phyloP scores from a whole-genome alignment of 1,140 invertebrate genomes.

The Drosophila virilis region DNA sequence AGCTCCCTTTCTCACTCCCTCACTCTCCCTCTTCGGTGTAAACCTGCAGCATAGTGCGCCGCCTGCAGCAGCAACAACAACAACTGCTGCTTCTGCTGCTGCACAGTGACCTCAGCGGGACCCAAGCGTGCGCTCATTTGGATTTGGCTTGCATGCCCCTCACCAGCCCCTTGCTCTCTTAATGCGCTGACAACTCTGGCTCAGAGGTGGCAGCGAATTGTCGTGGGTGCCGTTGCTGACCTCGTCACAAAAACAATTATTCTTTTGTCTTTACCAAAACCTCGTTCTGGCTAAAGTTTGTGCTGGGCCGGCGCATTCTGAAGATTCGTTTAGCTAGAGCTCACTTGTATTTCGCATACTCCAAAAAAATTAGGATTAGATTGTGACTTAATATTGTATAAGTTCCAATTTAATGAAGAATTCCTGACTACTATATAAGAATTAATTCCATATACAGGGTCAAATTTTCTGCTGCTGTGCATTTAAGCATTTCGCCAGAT shows the following conservation, averaged over 20 bases:
- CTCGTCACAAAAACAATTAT: slow-evolving; percentile 33
- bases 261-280: slow-evolving; percentile 12
- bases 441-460: not conserved
- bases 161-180: too few species aligned
- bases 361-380: not conserved
- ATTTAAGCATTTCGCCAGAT: too few species aligned
- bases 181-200: slow-evolving; percentile 14
- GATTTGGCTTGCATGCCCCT: slow-evolving; percentile 8
- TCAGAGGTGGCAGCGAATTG: slow-evolving; percentile 20
- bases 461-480: not conserved
- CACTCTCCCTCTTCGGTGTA: not conserved
- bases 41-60: not conserved
- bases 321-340: not conserved
- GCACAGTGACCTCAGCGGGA: slow-evolving; percentile 19
- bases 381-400: not conserved
- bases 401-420: not conserved
- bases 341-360: not conserved
- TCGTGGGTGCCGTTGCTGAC: slow-evolving; percentile 14
- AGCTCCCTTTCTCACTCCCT: not conserved
- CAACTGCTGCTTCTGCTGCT: not conserved
- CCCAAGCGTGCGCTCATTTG: slow-evolving; percentile 28
- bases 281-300: slow-evolving; percentile 1
- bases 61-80: slow-evolving; percentile 6
- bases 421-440: not conserved
- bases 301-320: slow-evolving; percentile 3